Conservation (phyloP, 2,797 vertebrate species). For the Melanogrammus aeglefinus region DNA sequence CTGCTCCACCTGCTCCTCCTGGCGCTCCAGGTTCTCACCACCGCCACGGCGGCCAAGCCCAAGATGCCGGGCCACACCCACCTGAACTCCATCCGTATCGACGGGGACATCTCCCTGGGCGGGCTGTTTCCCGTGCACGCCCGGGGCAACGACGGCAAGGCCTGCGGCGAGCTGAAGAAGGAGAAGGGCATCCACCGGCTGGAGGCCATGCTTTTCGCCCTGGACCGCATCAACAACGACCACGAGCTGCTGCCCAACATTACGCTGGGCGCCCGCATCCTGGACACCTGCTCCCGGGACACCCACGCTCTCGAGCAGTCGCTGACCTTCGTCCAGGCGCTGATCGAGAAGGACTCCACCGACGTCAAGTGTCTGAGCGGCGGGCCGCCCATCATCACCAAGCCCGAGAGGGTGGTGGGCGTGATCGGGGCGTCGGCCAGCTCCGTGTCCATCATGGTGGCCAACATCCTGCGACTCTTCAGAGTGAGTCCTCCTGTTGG, state of each 20-base stretch:
- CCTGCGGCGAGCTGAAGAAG: constrained; percentile 95
- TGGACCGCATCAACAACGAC: constrained; percentile 96
- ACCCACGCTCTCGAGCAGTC: constrained; percentile 96
- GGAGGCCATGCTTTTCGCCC: constrained; percentile 94
- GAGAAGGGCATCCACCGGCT: constrained; percentile 94
- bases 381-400: constrained; percentile 93
- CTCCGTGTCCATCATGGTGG: constrained; percentile 98
- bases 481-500: constrained; percentile 75
- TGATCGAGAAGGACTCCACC: constrained; percentile 94
- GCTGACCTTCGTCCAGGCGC: constrained; percentile 92
- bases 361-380: constrained; percentile 92
- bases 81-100: constrained; percentile 94
- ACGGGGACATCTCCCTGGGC: constrained; percentile 92
- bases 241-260: constrained; percentile 93
- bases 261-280: constrained; percentile 90
- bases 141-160: constrained; percentile 85
- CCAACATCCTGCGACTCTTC: constrained; percentile 95
- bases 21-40: constrained; percentile 14
- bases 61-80: constrained; percentile 87
- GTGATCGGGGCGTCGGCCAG: constrained; percentile 94
- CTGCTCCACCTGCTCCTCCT: constrained; percentile 49
- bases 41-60: constrained; percentile 78
- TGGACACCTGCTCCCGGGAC: constrained; percentile 95
- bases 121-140: constrained; percentile 93
- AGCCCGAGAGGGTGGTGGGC: constrained; percentile 89